phyloP scores from a whole-genome alignment of 2,797 vertebrate species.

The Siniperca obscura region DNA sequence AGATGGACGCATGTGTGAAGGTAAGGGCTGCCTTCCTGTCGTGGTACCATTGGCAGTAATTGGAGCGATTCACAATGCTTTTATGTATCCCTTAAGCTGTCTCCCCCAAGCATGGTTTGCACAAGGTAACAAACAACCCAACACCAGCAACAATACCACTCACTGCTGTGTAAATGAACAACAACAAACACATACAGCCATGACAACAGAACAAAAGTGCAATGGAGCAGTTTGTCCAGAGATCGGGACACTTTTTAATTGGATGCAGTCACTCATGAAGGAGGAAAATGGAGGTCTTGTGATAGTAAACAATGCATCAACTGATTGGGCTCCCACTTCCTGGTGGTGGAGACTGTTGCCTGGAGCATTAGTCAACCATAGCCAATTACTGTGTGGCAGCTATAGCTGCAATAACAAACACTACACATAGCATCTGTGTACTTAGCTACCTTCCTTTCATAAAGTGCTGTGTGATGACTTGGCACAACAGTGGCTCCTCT shows the following conservation, averaged over 20 bases:
- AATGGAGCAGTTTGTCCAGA: constrained; percentile 41
- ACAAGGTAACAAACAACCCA: constrained; percentile 40
- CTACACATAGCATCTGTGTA: constrained; percentile 10
- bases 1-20: constrained; percentile 85
- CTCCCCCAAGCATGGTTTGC: constrained; percentile 21
- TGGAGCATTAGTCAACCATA: constrained; percentile 60
- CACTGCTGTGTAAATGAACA: constrained; percentile 17
- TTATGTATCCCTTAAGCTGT: constrained; percentile 39
- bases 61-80: constrained; percentile 40
- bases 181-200: constrained; percentile 26
- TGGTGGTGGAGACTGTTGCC: constrained; percentile 46
- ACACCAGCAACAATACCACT: constrained; percentile 14
- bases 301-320: constrained; percentile 57
- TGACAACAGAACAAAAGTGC: constrained; percentile 33
- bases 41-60: constrained; percentile 30
- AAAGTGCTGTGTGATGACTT: background rate
- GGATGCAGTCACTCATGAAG: constrained; percentile 66
- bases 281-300: constrained; percentile 52
- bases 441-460: background rate
- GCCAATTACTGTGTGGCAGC: constrained; percentile 67
- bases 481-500: background rate
- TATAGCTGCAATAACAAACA: constrained; percentile 59
- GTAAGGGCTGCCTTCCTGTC: constrained; percentile 70
- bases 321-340: constrained; percentile 52
- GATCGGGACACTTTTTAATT: constrained; percentile 64